These are phyloP conservation scores for Drosophila quasianomalipes DNA, from an alignment of 2,888 invertebrate species.

Conservation along the genomic window DNA sequence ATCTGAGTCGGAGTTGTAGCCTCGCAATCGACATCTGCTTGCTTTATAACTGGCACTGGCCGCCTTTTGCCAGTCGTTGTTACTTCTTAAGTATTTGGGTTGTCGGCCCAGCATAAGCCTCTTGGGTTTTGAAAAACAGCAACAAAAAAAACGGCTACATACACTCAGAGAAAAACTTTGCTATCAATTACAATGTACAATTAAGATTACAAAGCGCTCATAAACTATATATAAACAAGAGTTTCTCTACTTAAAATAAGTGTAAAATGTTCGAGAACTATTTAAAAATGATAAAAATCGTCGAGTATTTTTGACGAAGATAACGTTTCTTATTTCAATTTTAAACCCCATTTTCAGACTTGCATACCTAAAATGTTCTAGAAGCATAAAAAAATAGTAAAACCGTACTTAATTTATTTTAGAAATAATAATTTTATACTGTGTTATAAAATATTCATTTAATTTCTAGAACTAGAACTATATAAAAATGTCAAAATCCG, in stretches of 20 bases:
- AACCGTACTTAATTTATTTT: neutral
- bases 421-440: neutral
- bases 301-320: neutral
- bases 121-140: slow-evolving; percentile 57
- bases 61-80: slow-evolving; percentile 18
- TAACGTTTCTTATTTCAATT: neutral
- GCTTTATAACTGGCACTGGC: slow-evolving; percentile 38
- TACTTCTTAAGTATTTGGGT: slow-evolving; percentile 69
- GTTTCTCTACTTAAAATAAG: neutral
- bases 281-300: neutral
- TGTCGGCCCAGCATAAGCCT: slow-evolving; percentile 71
- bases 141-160: neutral
- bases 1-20: slow-evolving; percentile 26
- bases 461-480: neutral
- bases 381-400: no score
- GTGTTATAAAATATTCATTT: neutral
- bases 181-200: neutral
- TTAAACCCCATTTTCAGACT: no score
- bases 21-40: slow-evolving; percentile 46
- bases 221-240: neutral
- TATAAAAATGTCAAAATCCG: neutral
- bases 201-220: neutral
- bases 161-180: neutral
- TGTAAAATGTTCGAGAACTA: neutral
- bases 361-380: neutral